Evolutionary conservation across 1,140 invertebrate species (phyloP).

Genomic region (Lerema accius): DNA sequence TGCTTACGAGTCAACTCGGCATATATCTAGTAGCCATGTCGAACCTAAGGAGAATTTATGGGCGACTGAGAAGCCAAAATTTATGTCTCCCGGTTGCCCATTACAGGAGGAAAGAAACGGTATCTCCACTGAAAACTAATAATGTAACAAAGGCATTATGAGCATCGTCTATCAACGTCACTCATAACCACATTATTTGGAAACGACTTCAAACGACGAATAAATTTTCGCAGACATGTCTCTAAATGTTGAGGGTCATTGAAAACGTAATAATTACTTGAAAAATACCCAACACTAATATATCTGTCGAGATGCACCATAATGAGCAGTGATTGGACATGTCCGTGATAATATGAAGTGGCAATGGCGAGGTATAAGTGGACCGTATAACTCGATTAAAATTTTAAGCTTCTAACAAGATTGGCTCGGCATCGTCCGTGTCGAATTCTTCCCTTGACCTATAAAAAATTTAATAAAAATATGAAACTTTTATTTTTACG

Average conservation of each 20-base stretch:
- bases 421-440: slow-evolving; percentile 28
- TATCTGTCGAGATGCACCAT: slow-evolving; percentile 47
- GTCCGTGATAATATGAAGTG: slow-evolving; percentile 4
- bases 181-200: slow-evolving; percentile 37
- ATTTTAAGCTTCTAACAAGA: slow-evolving; percentile 31
- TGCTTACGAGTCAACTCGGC: slow-evolving; percentile 45
- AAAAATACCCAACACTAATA: slow-evolving; percentile 45
- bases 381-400: slow-evolving; percentile 20
- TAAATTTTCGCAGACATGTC: slow-evolving; percentile 43
- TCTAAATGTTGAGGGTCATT: slow-evolving; percentile 26
- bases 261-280: slow-evolving; percentile 34
- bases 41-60: slow-evolving; percentile 54
- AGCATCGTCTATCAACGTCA: slow-evolving; percentile 23
- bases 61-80: slow-evolving; percentile 24
- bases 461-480: slow-evolving; percentile 32
- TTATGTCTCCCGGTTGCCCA: slow-evolving; percentile 18
- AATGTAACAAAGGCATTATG: slow-evolving; percentile 28
- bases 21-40: slow-evolving; percentile 46
- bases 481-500: slow-evolving; percentile 33
- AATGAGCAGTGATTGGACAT: slow-evolving; percentile 43
- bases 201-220: slow-evolving; percentile 44
- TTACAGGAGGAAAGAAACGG: slow-evolving; percentile 25
- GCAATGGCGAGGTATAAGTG: not conserved
- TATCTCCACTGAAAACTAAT: slow-evolving; percentile 18
- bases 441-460: slow-evolving; percentile 34